phyloP scores from a whole-genome alignment of 2,888 invertebrate genomes.

The Pachycephus smyrnensis region DNA sequence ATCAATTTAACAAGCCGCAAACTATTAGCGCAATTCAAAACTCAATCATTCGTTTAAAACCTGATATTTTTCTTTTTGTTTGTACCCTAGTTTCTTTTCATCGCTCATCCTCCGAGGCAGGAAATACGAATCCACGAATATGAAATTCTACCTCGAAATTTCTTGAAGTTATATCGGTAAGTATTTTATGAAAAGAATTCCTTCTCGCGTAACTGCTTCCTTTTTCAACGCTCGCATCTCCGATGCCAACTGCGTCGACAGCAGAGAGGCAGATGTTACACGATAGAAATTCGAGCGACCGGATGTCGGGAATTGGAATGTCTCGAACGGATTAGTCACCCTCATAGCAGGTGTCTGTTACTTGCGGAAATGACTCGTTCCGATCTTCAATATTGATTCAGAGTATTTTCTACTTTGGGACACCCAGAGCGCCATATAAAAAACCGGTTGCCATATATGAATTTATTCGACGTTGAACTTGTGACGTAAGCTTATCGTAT shows the following conservation, averaged over 20 bases:
- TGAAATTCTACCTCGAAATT: background rate
- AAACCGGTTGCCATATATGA: background rate
- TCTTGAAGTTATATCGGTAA: background rate
- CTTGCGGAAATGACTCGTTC: conserved; percentile 27
- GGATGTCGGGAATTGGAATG: conserved; percentile 24
- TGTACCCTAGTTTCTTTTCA: background rate
- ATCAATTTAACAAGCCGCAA: background rate
- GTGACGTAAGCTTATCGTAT: background rate
- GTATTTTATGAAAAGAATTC: background rate
- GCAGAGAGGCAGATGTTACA: conserved; percentile 12
- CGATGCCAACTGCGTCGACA: conserved; percentile 4
- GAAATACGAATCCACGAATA: background rate
- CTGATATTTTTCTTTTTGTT: background rate
- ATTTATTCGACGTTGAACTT: background rate
- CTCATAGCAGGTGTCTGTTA: conserved; percentile 27
- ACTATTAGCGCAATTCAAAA: background rate
- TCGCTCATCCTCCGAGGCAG: background rate
- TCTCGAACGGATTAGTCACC: conserved; percentile 28
- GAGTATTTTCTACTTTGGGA: background rate
- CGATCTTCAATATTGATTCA: conserved; percentile 27
- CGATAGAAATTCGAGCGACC: conserved; percentile 11
- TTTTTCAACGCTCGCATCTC: background rate
- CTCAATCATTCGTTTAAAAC: background rate
- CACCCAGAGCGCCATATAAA: background rate
- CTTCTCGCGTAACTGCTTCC: background rate